A percentile compares a stretch with the other conserved stretches of the same genome.
These are phyloP conservation scores for Sminthopsis crassicaudata DNA, from an alignment of 2,113 vertebrate species.

Conservation along the genomic window DNA sequence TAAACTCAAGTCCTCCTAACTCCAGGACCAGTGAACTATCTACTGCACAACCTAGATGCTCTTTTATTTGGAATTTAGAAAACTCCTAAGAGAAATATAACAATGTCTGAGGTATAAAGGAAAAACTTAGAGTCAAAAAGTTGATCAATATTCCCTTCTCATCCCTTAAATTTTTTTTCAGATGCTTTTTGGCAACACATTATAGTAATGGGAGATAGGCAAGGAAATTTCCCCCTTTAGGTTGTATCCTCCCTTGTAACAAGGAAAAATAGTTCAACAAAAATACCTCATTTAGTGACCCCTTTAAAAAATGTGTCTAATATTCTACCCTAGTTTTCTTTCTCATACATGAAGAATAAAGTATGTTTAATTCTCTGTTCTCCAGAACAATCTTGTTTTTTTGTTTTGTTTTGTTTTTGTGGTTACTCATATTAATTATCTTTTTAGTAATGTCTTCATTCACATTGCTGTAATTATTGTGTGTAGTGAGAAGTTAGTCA, in stretches of 20 bases:
- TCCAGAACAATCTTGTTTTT: not conserved
- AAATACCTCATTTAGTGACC: not conserved
- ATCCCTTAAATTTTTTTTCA: not conserved
- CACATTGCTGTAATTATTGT: not conserved
- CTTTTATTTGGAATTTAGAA: not conserved
- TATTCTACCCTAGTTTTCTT: not conserved
- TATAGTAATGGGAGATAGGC: not conserved
- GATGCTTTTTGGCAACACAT: not conserved
- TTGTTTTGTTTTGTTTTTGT: not conserved
- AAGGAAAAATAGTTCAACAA: not conserved
- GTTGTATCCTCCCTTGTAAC: not conserved
- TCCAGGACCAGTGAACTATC: too few relatives aligned
- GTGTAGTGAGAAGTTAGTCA: not conserved
- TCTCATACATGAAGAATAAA: not conserved
- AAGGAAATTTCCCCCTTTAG: not conserved
- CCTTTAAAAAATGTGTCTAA: not conserved
- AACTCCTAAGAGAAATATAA: not conserved
- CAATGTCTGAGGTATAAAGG: not conserved
- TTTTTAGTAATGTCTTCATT: not conserved
- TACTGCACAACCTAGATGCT: too few relatives aligned
- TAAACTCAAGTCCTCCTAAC: too few relatives aligned
- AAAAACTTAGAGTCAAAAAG: not conserved
- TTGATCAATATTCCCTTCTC: not conserved
- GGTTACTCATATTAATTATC: not conserved
- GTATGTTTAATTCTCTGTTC: not conserved